Evolutionary conservation across 92 coral and sea anemone species (phyloP).

Genomic region (Diadumene lineata): DNA sequence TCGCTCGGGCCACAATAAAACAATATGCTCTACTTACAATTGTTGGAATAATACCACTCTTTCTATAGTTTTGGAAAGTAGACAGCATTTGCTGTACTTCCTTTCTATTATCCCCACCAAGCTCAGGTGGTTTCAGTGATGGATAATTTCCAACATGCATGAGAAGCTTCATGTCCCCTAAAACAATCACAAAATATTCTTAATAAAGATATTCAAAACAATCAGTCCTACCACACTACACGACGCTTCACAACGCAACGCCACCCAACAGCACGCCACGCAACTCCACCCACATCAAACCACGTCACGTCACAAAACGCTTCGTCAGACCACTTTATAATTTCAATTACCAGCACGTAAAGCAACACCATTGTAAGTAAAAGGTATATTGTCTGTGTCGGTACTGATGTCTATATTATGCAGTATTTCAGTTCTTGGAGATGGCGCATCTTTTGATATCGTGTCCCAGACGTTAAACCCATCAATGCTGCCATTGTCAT

Average conservation of each 20-base stretch:
- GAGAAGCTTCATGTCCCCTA: slow-evolving; percentile 47
- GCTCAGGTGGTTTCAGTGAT: slow-evolving; percentile 32
- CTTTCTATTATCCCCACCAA: background rate
- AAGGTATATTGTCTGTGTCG: background rate
- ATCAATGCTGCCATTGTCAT: slow-evolving; percentile 7
- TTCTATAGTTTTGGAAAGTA: background rate
- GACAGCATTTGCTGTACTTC: background rate
- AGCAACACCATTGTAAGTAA: background rate
- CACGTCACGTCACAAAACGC: no score
- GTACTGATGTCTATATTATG: slow-evolving; percentile 39
- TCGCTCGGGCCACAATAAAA: no score
- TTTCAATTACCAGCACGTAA: background rate
- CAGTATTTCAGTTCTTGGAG: slow-evolving; percentile 52
- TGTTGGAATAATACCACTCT: background rate
- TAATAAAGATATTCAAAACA: no score
- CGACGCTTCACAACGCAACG: no score
- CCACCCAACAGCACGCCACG: no score
- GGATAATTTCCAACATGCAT: slow-evolving; percentile 28
- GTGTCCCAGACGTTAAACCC: slow-evolving; percentile 60
- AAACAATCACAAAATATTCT: no score
- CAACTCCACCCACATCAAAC: no score
- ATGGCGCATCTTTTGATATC: slow-evolving; percentile 35
- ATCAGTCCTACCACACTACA: no score
- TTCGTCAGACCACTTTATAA: no score
- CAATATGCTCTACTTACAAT: no score